These are phyloP conservation scores for Embidobia sp. DNA, from an alignment of 2,888 invertebrate species.

Conservation along the genomic window DNA sequence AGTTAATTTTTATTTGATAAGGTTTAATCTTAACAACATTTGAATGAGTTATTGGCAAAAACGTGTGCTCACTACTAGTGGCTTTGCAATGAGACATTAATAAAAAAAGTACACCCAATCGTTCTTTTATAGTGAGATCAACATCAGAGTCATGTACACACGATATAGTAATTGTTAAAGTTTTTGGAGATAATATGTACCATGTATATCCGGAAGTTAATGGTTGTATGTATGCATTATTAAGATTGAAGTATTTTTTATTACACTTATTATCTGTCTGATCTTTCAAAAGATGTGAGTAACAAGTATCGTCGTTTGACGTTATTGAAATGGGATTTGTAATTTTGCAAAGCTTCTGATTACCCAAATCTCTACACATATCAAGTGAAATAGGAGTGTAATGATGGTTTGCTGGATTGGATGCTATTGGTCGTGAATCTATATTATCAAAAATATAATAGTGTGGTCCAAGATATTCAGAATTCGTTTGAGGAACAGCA, in stretches of 20 bases:
- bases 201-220: neutral
- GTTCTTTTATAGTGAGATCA: neutral
- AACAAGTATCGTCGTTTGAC: conserved; percentile 7
- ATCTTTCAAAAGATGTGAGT: conserved; percentile 1
- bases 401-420: neutral
- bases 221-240: neutral
- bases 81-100: conserved; percentile 8
- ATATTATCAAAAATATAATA: conserved; percentile 3
- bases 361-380: neutral
- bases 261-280: neutral
- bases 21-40: neutral
- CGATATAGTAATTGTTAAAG: neutral
- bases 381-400: neutral
- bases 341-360: neutral
- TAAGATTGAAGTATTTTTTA: conserved; percentile 1
- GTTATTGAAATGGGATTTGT: neutral
- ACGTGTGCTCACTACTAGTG: neutral
- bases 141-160: neutral
- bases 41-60: neutral
- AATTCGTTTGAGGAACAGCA: neutral
- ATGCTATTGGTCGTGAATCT: neutral
- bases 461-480: neutral
- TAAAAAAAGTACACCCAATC: neutral
- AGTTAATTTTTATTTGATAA: neutral
- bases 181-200: conserved; percentile 5